Evolutionary conservation across 2,888 invertebrate species (phyloP).

Genomic region (Chymomyza amoena): DNA sequence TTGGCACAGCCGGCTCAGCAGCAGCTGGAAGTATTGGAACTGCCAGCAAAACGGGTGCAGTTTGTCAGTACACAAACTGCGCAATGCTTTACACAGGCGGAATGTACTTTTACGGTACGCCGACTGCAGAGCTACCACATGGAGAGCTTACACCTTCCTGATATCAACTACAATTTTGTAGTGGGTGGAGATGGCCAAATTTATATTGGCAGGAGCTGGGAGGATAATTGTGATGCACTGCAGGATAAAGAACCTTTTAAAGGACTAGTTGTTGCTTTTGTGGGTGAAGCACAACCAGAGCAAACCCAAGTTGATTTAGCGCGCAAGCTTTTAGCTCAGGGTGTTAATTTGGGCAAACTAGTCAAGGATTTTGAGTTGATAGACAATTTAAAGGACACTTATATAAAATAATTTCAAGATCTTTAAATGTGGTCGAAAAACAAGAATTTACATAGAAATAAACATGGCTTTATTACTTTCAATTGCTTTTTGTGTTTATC

Average conservation of each 20-base stretch:
- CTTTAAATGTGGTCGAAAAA: background rate
- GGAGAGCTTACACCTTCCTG: conserved; percentile 81
- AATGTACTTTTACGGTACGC: conserved; percentile 81
- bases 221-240: conserved; percentile 81
- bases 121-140: conserved; percentile 84
- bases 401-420: background rate
- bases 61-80: conserved; percentile 37
- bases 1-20: conserved; percentile 51
- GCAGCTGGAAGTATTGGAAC: conserved; percentile 15
- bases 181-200: conserved; percentile 87
- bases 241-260: background rate
- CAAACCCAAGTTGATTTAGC: conserved; percentile 81
- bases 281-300: conserved; percentile 81
- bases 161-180: conserved; percentile 88
- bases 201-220: conserved; percentile 87
- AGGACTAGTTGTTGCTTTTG: conserved; percentile 85
- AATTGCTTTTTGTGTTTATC: conserved; percentile 16
- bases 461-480: conserved; percentile 60
- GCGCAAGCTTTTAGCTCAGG: conserved; percentile 81
- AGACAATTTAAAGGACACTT: conserved; percentile 82
- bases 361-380: conserved; percentile 83
- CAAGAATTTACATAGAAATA: conserved; percentile 60
- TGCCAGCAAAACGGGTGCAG: conserved; percentile 41
- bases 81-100: conserved; percentile 50
- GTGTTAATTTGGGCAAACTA: conserved; percentile 82